A percentile compares a stretch with the other conserved stretches of the same genome.
Conservation (phyloP, 2,888 invertebrate genomes). For the Atethmia centrago region DNA sequence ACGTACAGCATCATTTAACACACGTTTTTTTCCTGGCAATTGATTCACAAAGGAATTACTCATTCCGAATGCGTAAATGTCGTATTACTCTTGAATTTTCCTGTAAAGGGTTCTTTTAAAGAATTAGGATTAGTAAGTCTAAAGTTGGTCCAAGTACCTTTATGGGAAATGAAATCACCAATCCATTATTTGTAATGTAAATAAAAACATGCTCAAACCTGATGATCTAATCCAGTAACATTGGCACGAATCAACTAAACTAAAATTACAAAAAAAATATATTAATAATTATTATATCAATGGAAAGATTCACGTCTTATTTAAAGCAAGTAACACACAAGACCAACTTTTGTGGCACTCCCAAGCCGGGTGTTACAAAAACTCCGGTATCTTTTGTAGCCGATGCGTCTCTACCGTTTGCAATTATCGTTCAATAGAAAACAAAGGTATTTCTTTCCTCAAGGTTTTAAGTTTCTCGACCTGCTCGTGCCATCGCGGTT, state of each 20-base stretch:
- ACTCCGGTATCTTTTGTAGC: conserved; percentile 31
- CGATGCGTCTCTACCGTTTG: conserved; percentile 64
- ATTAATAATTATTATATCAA: conserved; percentile 2
- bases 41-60: conserved; percentile 59
- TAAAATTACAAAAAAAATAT: neutral
- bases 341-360: conserved; percentile 6
- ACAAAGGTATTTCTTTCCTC: conserved; percentile 76
- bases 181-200: neutral
- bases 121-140: neutral
- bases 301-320: neutral
- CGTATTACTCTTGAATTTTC: conserved; percentile 21
- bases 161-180: neutral
- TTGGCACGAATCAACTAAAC: neutral
- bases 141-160: neutral
- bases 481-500: conserved; percentile 80
- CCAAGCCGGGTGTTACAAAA: conserved; percentile 14
- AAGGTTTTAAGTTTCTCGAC: conserved; percentile 74
- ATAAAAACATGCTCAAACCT: neutral
- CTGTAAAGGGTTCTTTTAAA: neutral
- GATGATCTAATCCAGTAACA: neutral
- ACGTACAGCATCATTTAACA: conserved; percentile 33
- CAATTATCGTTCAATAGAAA: conserved; percentile 71
- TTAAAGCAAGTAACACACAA: conserved; percentile 7
- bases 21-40: conserved; percentile 60
- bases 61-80: conserved; percentile 44